Evolutionary conservation across 2,797 vertebrate species (phyloP), one percentile per base, ranked within the genome.

Genomic region (Lagocephalus sceleratus): DNA sequence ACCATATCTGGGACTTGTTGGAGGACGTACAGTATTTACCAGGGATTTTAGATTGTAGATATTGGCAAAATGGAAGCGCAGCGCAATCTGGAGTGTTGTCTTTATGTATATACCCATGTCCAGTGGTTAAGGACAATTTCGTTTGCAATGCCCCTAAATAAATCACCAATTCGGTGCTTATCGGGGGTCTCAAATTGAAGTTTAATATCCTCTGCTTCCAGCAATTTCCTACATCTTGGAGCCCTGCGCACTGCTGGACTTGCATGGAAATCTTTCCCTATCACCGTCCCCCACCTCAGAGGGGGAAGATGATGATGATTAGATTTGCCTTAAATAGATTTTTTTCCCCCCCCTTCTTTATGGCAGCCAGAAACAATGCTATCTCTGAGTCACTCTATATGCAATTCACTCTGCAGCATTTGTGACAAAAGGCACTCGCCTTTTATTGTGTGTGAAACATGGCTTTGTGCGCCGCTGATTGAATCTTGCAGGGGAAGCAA

Each of bases 321-420:
- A 84, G 80, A 88, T 88, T 89, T 84, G 75, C 83, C 76, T 82
- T 82, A 88, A 88, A 87, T 87, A 87, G 75, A 87, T 89, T 87
- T 85, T 49, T 22, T n/a, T n/a, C n/a, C n/a, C n/a, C n/a, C n/a
- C n/a, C n/a, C n/a, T n/a, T n/a, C n/a, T 73, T 83, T 84, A 85
- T 84, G 83, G 82, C 69, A 71, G 73, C 69, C 76, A 87, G 87
- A 86, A 88, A 88, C 83, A 89, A 86, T 86, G 82, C 82, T 86
- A 86, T 89, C 85, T 82, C 42, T 38, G 71, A 85, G 82, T 85
- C 82, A 71, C 81, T 87, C 79, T 81, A 75, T 85, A 79, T 82
- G 85, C 83, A 80, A 80, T 85, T 82, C 82, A 69, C 78, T 83
- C 76, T 35, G 75, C 71, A 42, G 66, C 76, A 79, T 54, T 74